Percentiles rank a stretch among this genome's conserved stretches.
Conservation (phyloP, 2,797 vertebrate genomes). For the Manis crassicaudata region DNA sequence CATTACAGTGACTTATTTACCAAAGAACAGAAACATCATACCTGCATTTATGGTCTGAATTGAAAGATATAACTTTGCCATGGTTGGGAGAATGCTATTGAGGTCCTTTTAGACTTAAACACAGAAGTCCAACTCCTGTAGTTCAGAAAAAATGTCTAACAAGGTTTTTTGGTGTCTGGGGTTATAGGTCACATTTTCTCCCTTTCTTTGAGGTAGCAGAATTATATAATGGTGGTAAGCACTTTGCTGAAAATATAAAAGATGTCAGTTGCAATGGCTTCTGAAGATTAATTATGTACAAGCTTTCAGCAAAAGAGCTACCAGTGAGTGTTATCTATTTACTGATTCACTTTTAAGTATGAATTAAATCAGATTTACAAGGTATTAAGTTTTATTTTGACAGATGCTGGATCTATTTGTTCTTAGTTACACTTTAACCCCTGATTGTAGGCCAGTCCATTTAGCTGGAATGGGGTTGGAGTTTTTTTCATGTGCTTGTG, state of each 20-base stretch:
- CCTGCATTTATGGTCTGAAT: background rate
- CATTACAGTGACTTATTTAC: background rate
- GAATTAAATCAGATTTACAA: conserved; percentile 69
- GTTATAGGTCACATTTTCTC: background rate
- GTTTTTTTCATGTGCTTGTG: background rate
- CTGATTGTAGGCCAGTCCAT: background rate
- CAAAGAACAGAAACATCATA: background rate
- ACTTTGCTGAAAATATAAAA: conserved; percentile 45
- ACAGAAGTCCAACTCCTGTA: background rate
- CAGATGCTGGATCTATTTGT: conserved; percentile 67
- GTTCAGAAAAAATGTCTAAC: background rate
- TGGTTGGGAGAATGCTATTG: background rate
- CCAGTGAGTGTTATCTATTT: conserved; percentile 58
- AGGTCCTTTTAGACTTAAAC: background rate
- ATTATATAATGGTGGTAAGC: background rate
- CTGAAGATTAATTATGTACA: conserved; percentile 59
- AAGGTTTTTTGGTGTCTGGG: background rate
- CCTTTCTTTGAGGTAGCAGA: background rate
- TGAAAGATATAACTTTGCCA: background rate
- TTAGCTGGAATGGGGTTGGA: background rate
- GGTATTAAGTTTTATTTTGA: conserved; percentile 69
- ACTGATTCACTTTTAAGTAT: conserved; percentile 60
- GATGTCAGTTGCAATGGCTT: conserved; percentile 3
- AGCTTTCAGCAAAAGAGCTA: conserved; percentile 64
- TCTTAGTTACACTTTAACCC: conserved; percentile 60